Evolutionary conservation across 2,888 invertebrate genomes (phyloP).

Genomic region (Pseudoips prasinana): DNA sequence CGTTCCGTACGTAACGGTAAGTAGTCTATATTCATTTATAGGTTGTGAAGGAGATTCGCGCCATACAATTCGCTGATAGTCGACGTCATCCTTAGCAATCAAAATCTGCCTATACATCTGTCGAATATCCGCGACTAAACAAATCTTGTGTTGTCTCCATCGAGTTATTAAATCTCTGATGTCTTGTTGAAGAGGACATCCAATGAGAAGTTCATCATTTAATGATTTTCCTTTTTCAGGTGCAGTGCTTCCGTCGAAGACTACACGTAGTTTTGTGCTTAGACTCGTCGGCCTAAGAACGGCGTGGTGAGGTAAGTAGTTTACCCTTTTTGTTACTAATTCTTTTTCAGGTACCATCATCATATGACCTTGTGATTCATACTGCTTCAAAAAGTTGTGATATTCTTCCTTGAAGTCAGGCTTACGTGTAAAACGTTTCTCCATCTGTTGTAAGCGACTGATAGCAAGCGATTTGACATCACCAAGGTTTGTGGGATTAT

Average conservation of each 20-base stretch:
- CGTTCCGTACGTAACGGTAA: constrained; percentile 1
- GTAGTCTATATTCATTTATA: neutral
- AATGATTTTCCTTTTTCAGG: neutral
- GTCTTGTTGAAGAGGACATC: neutral
- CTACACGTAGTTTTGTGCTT: too few species aligned
- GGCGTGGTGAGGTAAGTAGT: neutral
- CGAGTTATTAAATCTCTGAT: neutral
- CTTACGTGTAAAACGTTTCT: constrained; percentile 17
- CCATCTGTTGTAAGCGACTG: constrained; percentile 19
- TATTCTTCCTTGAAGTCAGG: constrained; percentile 21
- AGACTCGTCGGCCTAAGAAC: too few species aligned
- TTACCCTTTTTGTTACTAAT: neutral
- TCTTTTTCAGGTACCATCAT: constrained; percentile 18
- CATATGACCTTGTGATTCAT: constrained; percentile 22
- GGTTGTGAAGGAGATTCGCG: neutral
- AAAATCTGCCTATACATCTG: neutral
- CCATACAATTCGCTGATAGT: constrained; percentile 1
- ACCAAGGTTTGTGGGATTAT: constrained; percentile 15
- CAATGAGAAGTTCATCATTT: neutral
- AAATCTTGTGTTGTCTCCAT: neutral
- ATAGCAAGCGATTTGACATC: constrained; percentile 14
- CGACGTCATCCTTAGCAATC: neutral
- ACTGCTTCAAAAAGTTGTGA: constrained; percentile 20
- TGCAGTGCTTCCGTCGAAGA: neutral
- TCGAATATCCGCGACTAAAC: neutral